Conservation (phyloP, 2,113 vertebrate genomes). For the Pituophis catenifer region DNA sequence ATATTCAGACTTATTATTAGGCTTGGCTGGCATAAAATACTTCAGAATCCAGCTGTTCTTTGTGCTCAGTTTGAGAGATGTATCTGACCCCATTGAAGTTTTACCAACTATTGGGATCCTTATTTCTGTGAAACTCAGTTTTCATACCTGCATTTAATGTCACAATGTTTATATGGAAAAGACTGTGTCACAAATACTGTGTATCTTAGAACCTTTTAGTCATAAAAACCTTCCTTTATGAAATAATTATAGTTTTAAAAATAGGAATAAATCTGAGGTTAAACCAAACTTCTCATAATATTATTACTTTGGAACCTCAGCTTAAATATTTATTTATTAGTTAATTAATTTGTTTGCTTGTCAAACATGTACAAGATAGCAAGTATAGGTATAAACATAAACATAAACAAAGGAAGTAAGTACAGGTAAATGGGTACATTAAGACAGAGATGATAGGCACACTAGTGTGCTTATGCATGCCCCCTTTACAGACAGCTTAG, state of each 20-base stretch:
- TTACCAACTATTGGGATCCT: neutral
- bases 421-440: too few relatives aligned
- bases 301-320: neutral
- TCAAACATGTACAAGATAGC: too few relatives aligned
- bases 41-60: neutral
- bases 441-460: too few relatives aligned
- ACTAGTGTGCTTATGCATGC: too few relatives aligned
- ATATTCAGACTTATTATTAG: neutral
- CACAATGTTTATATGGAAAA: neutral
- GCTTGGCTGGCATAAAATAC: neutral
- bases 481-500: too few relatives aligned
- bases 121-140: neutral
- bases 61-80: neutral
- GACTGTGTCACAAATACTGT: neutral
- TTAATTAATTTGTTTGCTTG: too few relatives aligned
- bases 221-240: neutral
- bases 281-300: neutral
- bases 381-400: too few relatives aligned
- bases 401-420: too few relatives aligned
- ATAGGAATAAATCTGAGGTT: neutral
- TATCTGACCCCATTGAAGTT: neutral
- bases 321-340: neutral
- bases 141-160: neutral
- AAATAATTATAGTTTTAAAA: neutral
- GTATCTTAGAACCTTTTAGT: neutral